phyloP scores from a whole-genome alignment of 2,797 vertebrate genomes.

The Lagodon rhomboides region DNA sequence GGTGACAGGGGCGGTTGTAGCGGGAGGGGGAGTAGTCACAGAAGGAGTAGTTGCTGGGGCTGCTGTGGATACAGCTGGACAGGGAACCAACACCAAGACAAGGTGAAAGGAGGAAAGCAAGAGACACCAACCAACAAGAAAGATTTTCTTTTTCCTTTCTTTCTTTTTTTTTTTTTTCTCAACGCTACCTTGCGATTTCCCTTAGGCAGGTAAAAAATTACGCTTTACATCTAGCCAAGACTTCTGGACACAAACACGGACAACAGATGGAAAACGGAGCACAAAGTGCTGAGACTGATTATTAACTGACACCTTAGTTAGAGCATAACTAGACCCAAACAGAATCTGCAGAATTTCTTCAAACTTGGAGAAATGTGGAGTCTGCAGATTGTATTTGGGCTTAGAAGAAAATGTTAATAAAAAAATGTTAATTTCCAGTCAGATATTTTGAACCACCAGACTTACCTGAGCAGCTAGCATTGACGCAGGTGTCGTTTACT shows the following conservation, averaged over 20 bases:
- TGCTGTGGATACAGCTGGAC: not conserved
- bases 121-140: constrained; percentile 50
- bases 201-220: not conserved
- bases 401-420: constrained; percentile 22
- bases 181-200: not conserved
- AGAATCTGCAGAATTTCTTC: constrained; percentile 37
- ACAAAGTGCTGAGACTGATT: constrained; percentile 11
- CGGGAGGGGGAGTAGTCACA: fast-evolving
- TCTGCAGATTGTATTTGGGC: constrained; percentile 37
- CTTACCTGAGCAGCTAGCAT: constrained; percentile 70
- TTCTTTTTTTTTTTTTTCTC: no score
- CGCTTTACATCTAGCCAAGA: not conserved
- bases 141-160: no score
- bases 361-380: not conserved
- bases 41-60: fast-evolving
- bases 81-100: constrained; percentile 69
- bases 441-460: not conserved
- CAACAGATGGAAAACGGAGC: constrained; percentile 19
- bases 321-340: constrained; percentile 29
- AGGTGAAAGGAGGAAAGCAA: constrained; percentile 41
- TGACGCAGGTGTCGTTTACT: constrained; percentile 22
- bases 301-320: constrained; percentile 27
- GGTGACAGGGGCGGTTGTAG: constrained; percentile 28
- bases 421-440: constrained; percentile 14
- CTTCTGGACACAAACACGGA: constrained; percentile 34